Percentiles rank a stretch among this genome's conserved stretches.
These are phyloP conservation scores for Falco columbarius DNA, from an alignment of 2,797 vertebrate species.

Conservation along the genomic window DNA sequence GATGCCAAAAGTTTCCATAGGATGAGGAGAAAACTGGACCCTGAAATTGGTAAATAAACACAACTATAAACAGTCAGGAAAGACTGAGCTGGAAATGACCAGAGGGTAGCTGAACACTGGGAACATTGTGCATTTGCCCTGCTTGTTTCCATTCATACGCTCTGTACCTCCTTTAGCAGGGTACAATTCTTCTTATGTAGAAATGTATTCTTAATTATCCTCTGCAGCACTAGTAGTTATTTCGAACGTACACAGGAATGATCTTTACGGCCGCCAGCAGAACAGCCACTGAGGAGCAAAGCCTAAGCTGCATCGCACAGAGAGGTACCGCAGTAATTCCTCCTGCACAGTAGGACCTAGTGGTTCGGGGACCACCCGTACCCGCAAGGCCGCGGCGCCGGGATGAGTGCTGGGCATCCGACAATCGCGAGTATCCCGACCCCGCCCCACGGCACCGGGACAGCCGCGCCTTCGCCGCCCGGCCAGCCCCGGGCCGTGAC, in stretches of 20 bases:
- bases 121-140: accelerated
- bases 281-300: neutral
- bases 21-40: neutral
- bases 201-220: accelerated
- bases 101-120: neutral
- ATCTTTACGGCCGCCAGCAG: accelerated
- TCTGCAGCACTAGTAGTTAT: accelerated
- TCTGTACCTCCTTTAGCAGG: neutral
- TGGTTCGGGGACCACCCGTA: neutral
- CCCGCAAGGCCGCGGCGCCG: neutral
- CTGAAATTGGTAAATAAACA: neutral
- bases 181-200: accelerated
- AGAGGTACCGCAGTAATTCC: accelerated
- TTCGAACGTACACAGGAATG: accelerated
- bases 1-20: neutral
- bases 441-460: accelerated
- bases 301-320: accelerated
- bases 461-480: neutral
- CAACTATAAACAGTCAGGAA: accelerated
- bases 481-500: neutral
- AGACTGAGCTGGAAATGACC: neutral
- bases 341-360: neutral
- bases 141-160: neutral
- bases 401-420: accelerated
- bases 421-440: neutral